phyloP scores from a whole-genome alignment of 2,797 vertebrate genomes.

The Gambusia yucatana region DNA sequence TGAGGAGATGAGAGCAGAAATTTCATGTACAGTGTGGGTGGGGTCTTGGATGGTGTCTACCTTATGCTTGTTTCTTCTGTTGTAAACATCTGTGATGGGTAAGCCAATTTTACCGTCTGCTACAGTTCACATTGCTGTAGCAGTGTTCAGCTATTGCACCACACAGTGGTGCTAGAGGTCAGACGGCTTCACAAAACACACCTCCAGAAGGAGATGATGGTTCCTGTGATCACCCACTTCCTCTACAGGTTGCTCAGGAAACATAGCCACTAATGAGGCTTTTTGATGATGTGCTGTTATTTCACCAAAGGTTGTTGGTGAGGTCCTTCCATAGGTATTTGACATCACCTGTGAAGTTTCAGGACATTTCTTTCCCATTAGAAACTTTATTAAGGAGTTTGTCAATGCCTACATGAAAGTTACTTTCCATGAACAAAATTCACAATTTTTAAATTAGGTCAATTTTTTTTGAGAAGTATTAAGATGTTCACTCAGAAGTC shows the following conservation, averaged over 20 bases:
- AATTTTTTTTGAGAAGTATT: too few species aligned
- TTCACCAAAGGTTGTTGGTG: background rate
- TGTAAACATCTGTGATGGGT: background rate
- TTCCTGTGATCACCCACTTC: background rate
- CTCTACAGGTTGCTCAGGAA: background rate
- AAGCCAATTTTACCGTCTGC: background rate
- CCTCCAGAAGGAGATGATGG: background rate
- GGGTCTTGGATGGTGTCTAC: background rate
- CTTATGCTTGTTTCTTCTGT: background rate
- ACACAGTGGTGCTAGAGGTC: background rate
- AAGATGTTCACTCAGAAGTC: background rate
- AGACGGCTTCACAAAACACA: background rate
- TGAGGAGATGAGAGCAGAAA: background rate
- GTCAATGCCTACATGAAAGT: background rate
- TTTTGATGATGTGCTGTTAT: background rate
- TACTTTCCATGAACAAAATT: background rate
- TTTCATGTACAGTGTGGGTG: background rate
- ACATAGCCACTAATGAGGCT: background rate
- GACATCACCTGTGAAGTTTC: background rate
- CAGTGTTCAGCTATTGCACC: background rate
- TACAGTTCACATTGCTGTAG: background rate
- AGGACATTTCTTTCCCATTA: background rate
- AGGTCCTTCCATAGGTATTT: background rate
- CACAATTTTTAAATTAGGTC: background rate
- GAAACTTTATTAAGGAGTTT: background rate